Evolutionary conservation across 2,113 vertebrate genomes (phyloP).

Genomic region (Hemiprocne comata): DNA sequence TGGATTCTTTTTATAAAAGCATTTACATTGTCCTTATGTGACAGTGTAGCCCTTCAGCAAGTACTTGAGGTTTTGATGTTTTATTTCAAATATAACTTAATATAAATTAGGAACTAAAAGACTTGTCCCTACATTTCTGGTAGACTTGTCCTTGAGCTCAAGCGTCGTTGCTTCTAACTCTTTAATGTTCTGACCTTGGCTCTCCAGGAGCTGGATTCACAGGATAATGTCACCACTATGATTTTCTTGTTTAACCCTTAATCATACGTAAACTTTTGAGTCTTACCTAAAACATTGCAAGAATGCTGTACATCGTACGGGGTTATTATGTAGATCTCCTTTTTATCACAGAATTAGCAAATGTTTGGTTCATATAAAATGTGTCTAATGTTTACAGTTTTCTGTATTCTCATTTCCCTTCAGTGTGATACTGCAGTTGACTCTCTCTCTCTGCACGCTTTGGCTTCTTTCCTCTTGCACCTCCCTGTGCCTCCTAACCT

Average conservation of each 20-base stretch:
- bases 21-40: background rate
- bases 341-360: background rate
- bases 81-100: background rate
- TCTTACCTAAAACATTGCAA: background rate
- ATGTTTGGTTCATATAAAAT: background rate
- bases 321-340: background rate
- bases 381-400: background rate
- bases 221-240: background rate
- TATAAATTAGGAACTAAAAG: background rate
- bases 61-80: background rate
- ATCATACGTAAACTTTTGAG: background rate
- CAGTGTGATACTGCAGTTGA: background rate
- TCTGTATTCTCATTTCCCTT: background rate
- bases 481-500: background rate
- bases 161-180: background rate
- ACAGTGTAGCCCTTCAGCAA: background rate
- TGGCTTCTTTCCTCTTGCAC: background rate
- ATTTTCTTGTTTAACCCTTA: background rate
- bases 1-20: background rate
- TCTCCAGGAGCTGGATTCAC: background rate
- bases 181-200: background rate
- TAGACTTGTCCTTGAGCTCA: background rate
- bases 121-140: background rate
- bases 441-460: background rate
- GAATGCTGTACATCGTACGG: accelerated